Base-by-base conservation (phyloP, 2,113 vertebrate species). In the Sciurus niger region DNA sequence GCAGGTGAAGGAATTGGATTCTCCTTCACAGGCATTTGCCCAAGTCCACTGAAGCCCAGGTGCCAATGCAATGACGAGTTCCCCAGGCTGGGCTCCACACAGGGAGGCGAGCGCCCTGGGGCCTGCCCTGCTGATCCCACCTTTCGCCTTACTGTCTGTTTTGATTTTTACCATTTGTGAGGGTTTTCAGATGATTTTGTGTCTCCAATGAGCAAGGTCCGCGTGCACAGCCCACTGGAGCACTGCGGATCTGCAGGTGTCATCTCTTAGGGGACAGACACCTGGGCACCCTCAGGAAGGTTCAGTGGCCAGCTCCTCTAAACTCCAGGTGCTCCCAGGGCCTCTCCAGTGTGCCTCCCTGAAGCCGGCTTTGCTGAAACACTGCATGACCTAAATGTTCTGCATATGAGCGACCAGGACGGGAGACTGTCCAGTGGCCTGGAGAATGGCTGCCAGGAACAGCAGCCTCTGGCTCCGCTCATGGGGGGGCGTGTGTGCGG, bases 221-320 rank as follows among this genome's bases (percentile, higher is more conserved):
- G 94, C 40, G 79, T 90, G 93, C 82, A 92, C 95, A 78, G 97
- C 94, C 97, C 94, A 80, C 88, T 96, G 37, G 97, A 95, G 97
- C 95, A 96, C 90, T 78, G 93, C 87, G 96, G 87, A 40, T 96
- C 89, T 95, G 96, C 97, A 97, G 40, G 40, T 40, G 40, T 40
- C 40, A 40, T 40, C 96, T 97, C 98, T 97, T 96, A 86, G 96
- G 97, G 98, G 95, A 98, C 96, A 96, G 95, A 98, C 96, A 96
- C 97, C 97, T 95, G 96, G 95, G 90, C 11, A 90, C 96, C 96
- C 97, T 68, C 2, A 8, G 97, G 94, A 93, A 97, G 96, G 96
- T 82, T 67, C 89, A 87, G 74, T 97, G 55, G 98, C 98, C 98
- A 97, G 85, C 84, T 98, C 97, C 77, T 12, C 88, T 85, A 97